These are phyloP conservation scores for Champsocephalus gunnari DNA, from an alignment of 2,797 vertebrate genomes.

Conservation along the genomic window DNA sequence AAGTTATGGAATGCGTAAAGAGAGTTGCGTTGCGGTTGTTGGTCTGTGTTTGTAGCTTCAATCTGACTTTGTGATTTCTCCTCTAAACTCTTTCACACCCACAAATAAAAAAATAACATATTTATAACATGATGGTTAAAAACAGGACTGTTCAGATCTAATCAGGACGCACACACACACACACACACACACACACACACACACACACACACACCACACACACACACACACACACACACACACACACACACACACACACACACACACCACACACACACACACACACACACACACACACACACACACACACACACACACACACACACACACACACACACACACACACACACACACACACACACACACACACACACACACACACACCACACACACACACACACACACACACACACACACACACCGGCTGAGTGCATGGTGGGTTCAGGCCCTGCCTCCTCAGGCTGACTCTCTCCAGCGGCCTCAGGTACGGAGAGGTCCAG, in stretches of 20 bases:
- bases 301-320: neutral
- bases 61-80: no score
- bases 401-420: conserved; percentile 10
- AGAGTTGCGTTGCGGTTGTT: no score
- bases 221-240: neutral
- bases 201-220: no score
- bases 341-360: no score
- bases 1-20: no score
- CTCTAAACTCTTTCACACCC: no score
- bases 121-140: neutral
- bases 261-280: neutral
- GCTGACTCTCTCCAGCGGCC: conserved; percentile 92
- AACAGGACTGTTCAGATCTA: neutral
- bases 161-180: neutral
- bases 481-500: conserved; percentile 91
- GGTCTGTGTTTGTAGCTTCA: no score
- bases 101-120: no score
- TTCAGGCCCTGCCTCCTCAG: conserved; percentile 82
- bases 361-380: no score
- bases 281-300: neutral
- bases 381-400: conserved; percentile 33
- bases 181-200: no score
- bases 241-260: neutral
- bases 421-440: conserved; percentile 38
- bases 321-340: no score